These are phyloP conservation scores for Sclerurus mexicanus DNA, from an alignment of 2,113 vertebrate genomes.

Conservation along the genomic window DNA sequence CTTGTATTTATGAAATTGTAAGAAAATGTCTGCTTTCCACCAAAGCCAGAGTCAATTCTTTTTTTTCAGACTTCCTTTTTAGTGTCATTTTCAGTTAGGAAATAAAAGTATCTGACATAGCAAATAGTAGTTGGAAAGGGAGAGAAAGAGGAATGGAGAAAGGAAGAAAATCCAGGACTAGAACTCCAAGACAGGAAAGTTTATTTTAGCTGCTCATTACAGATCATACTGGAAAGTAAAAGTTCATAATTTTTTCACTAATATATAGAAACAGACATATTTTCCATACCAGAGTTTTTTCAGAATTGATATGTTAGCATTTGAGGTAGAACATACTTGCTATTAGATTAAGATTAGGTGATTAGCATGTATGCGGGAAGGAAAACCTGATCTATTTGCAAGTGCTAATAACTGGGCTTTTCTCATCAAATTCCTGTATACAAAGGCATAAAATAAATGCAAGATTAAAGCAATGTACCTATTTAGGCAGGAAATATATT, in stretches of 20 bases:
- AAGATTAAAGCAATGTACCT: not conserved
- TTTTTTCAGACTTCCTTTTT: not conserved
- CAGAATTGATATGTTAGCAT: not conserved
- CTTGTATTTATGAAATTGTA: not conserved
- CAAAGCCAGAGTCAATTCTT: not conserved
- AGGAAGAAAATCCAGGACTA: not conserved
- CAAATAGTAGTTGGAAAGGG: not conserved
- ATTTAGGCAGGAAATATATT: not conserved
- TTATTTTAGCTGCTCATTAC: not conserved
- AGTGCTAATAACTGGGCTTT: not conserved
- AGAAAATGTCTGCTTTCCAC: not conserved
- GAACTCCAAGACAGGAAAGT: not conserved
- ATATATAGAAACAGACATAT: not conserved
- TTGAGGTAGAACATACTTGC: not conserved
- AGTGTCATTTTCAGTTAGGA: not conserved
- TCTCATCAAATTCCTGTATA: not conserved
- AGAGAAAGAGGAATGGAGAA: not conserved
- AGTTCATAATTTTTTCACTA: not conserved
- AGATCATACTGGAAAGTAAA: not conserved
- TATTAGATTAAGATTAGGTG: not conserved
- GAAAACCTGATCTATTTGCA: not conserved
- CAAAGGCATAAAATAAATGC: not conserved
- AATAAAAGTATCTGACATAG: not conserved
- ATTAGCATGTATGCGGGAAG: not conserved
- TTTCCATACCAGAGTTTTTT: not conserved